phyloP scores from a whole-genome alignment of 2,797 vertebrate species.

The Karalla daura region DNA sequence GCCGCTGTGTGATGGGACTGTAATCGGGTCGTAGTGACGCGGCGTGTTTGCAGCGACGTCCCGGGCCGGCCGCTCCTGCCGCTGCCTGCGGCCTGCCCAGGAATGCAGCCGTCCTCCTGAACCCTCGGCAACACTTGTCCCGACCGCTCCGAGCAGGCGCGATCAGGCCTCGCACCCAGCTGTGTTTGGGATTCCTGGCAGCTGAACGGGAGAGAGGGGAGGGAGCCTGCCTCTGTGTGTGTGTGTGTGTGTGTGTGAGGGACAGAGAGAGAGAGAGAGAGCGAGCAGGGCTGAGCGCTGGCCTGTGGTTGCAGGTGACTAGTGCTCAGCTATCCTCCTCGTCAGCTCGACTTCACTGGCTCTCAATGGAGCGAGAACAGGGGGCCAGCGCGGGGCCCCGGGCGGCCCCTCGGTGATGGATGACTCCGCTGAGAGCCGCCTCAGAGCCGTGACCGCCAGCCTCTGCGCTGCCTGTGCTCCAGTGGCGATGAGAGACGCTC shows the following conservation, averaged over 20 bases:
- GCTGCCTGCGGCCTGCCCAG: slow-evolving; percentile 20
- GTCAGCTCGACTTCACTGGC: slow-evolving; percentile 81
- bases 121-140: slow-evolving; percentile 62
- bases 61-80: slow-evolving; percentile 27
- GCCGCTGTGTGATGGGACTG: slow-evolving; percentile 18
- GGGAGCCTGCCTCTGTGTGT: slow-evolving; percentile 2
- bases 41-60: slow-evolving; percentile 29
- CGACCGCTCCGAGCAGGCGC: slow-evolving; percentile 40
- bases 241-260: too few relatives aligned
- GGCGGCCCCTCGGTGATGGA: slow-evolving; percentile 77
- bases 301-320: slow-evolving; percentile 53
- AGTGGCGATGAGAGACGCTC: background rate
- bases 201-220: slow-evolving; percentile 18
- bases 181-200: slow-evolving; percentile 75
- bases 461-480: slow-evolving; percentile 14
- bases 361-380: slow-evolving; percentile 85
- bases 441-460: slow-evolving; percentile 38
- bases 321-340: slow-evolving; percentile 62
- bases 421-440: slow-evolving; percentile 76
- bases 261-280: too few relatives aligned
- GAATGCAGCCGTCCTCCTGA: slow-evolving; percentile 61
- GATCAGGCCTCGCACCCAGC: slow-evolving; percentile 62
- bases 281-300: background rate
- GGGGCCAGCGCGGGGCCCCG: slow-evolving; percentile 62
- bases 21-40: slow-evolving; percentile 62